Evolutionary conservation across 2,888 invertebrate genomes (phyloP).

Genomic region (Pecten maximus): DNA sequence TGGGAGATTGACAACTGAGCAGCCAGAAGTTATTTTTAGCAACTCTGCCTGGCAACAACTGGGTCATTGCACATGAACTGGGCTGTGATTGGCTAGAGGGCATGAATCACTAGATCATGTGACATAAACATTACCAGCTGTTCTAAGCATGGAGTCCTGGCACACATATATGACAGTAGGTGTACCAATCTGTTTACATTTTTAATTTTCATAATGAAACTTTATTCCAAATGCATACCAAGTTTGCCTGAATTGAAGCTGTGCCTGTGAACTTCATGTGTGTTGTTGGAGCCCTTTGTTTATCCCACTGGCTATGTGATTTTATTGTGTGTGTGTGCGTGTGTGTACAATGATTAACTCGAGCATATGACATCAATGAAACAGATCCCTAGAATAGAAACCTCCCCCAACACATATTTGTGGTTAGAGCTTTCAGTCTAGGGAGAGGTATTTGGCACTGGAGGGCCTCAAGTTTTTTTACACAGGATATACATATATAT

Average conservation of each 20-base stretch:
- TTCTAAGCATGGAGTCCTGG: slow-evolving; percentile 44
- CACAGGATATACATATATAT: neutral
- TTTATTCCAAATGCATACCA: neutral
- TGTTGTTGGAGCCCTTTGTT: neutral
- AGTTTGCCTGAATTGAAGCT: neutral
- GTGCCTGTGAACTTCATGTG: neutral
- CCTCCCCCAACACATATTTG: slow-evolving; percentile 16
- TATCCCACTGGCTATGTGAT: neutral
- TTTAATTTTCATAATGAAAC: slow-evolving; percentile 21
- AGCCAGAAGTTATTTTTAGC: slow-evolving; percentile 51
- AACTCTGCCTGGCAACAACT: slow-evolving; percentile 57
- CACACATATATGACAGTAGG: neutral
- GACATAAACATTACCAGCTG: slow-evolving; percentile 78
- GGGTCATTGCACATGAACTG: slow-evolving; percentile 56
- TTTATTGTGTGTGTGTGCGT: neutral
- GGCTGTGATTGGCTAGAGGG: slow-evolving; percentile 50
- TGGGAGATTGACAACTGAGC: slow-evolving; percentile 41
- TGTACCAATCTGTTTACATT: neutral
- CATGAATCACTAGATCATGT: slow-evolving; percentile 60
- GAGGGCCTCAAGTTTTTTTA: neutral
- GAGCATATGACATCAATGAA: neutral
- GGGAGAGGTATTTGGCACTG: slow-evolving; percentile 26
- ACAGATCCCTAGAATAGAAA: neutral
- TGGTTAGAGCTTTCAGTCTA: neutral
- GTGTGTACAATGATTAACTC: neutral